These are phyloP conservation scores for Vanessa atalanta DNA, from an alignment of 1,140 invertebrate genomes.

Conservation along the genomic window DNA sequence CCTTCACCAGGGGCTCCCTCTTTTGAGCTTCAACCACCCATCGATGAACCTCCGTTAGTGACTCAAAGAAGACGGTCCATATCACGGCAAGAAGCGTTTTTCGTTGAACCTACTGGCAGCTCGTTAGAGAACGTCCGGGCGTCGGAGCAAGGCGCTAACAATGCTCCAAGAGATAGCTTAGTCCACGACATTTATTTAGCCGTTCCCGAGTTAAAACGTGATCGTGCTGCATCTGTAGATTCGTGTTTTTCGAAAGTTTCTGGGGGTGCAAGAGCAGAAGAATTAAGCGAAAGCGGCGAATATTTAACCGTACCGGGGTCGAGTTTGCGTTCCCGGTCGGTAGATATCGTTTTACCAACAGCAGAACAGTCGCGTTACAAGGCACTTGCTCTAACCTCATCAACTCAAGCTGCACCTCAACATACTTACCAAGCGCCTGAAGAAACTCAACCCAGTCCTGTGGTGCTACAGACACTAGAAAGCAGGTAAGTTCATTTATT, in stretches of 20 bases:
- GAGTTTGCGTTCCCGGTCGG: conserved; percentile 90
- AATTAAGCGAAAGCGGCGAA: conserved; percentile 82
- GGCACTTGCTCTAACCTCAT: conserved; percentile 83
- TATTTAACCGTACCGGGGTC: conserved; percentile 85
- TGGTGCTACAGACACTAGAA: conserved; percentile 49
- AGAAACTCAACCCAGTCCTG: conserved; percentile 39
- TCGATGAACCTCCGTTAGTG: conserved; percentile 69
- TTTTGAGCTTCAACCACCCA: conserved; percentile 80
- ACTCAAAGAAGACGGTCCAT: conserved; percentile 83
- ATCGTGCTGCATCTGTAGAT: conserved; percentile 91
- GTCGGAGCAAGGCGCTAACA: conserved; percentile 79
- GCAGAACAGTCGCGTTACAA: conserved; percentile 92
- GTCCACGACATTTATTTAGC: conserved; percentile 89
- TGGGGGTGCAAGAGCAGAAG: conserved; percentile 84
- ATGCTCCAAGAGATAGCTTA: conserved; percentile 79
- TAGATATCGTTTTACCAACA: conserved; percentile 94
- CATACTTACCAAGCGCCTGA: conserved; percentile 47
- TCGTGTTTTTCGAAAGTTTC: conserved; percentile 89
- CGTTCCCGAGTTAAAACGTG: conserved; percentile 90
- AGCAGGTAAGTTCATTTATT: conserved; percentile 60
- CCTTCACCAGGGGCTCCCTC: conserved; percentile 79
- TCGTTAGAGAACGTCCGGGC: conserved; percentile 84
- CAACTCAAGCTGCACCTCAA: conserved; percentile 65
- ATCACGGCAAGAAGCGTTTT: conserved; percentile 90
- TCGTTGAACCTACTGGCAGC: conserved; percentile 85